phyloP scores from a whole-genome alignment of 2,888 invertebrate species.

The Diaprepes abbreviatus region DNA sequence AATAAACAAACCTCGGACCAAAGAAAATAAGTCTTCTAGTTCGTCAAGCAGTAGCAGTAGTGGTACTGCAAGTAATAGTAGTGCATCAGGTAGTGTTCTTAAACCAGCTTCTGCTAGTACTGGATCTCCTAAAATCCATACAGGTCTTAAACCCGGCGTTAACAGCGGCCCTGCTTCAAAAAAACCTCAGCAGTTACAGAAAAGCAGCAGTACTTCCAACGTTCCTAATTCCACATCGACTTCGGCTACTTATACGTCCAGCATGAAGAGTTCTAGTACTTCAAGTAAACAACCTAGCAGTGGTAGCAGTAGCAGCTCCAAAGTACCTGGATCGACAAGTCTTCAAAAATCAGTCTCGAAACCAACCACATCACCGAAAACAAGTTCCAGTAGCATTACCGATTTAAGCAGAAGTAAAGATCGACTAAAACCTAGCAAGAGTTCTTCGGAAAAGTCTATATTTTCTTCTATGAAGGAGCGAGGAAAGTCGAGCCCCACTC shows the following conservation, averaged over 20 bases:
- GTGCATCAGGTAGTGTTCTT: constrained; percentile 1
- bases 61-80: not conserved
- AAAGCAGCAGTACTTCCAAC: constrained; percentile 54
- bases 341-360: constrained; percentile 50
- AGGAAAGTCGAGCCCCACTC: constrained; percentile 78
- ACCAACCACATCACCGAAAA: constrained; percentile 72
- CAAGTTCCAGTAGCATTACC: constrained; percentile 60
- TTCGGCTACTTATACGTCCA: constrained; percentile 35
- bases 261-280: constrained; percentile 49
- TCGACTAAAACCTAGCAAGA: constrained; percentile 73
- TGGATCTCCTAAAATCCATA: constrained; percentile 84
- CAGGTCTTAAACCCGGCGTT: constrained; percentile 86
- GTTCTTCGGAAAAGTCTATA: constrained; percentile 75
- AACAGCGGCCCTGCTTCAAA: constrained; percentile 90
- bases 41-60: constrained; percentile 57
- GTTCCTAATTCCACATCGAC: constrained; percentile 55
- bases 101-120: constrained; percentile 69
- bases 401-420: constrained; percentile 76
- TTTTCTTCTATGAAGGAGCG: constrained; percentile 74
- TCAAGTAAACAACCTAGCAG: constrained; percentile 48
- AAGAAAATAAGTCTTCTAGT: constrained; percentile 72
- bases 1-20: constrained; percentile 88
- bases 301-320: constrained; percentile 46
- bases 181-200: constrained; percentile 76
- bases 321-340: constrained; percentile 42